phyloP scores from a whole-genome alignment of 2,888 invertebrate genomes.

The Phanerotoma sp. region DNA sequence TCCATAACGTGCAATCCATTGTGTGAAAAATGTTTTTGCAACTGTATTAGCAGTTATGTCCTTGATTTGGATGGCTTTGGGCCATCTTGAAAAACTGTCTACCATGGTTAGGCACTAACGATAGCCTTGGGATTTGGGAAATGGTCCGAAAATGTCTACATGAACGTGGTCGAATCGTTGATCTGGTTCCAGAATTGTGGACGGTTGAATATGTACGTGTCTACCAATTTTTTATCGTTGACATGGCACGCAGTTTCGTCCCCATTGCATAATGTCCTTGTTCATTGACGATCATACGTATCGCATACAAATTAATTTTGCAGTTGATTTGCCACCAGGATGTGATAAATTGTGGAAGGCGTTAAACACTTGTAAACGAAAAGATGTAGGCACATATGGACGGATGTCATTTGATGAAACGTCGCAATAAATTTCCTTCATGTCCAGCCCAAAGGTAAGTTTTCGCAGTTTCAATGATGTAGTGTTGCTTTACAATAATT shows the following conservation, averaged over 20 bases:
- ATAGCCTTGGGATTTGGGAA: constrained; percentile 39
- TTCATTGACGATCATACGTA: constrained; percentile 42
- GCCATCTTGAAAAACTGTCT: constrained; percentile 41
- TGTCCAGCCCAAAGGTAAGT: constrained; percentile 6
- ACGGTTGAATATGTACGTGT: constrained; percentile 34
- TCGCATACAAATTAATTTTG: constrained; percentile 32
- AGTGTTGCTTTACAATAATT: neutral
- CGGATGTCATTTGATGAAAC: constrained; percentile 26
- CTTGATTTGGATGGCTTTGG: constrained; percentile 34
- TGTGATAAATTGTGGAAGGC: constrained; percentile 29
- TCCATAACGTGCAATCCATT: constrained; percentile 44
- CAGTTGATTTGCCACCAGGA: constrained; percentile 33
- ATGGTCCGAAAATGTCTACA: constrained; percentile 46
- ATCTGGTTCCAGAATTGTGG: constrained; percentile 33
- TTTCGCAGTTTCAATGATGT: constrained; percentile 2
- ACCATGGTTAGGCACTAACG: constrained; percentile 48
- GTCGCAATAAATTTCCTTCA: constrained; percentile 23
- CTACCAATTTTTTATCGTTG: constrained; percentile 42
- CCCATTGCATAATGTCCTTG: constrained; percentile 40
- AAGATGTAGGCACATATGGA: constrained; percentile 31
- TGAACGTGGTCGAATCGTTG: constrained; percentile 46
- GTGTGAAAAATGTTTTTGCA: constrained; percentile 28
- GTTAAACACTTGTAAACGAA: constrained; percentile 31
- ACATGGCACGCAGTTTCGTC: constrained; percentile 41
- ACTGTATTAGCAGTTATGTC: constrained; percentile 29